Percentiles rank a stretch among this genome's conserved stretches.
Conservation (phyloP, 92 coral and sea anemone genomes). For the Epizoanthus scotinus region DNA sequence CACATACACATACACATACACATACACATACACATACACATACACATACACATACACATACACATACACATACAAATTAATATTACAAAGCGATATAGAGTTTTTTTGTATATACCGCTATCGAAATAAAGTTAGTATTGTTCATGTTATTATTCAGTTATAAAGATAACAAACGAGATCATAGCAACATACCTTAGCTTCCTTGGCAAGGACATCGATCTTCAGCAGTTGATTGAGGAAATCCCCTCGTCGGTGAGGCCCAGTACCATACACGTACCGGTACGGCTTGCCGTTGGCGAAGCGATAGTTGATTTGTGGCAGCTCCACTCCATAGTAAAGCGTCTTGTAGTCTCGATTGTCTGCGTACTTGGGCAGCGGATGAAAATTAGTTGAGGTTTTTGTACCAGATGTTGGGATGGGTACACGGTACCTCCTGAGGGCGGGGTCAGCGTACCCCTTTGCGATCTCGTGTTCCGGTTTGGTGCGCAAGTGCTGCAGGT, state of each 20-base stretch:
- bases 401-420: conserved; percentile 60
- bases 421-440: conserved; percentile 84
- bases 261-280: conserved; percentile 80
- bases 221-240: conserved; percentile 89
- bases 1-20: too few relatives aligned
- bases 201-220: conserved; percentile 85
- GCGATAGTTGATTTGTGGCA: conserved; percentile 90
- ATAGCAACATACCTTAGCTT: conserved; percentile 56
- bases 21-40: too few relatives aligned
- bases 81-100: too few relatives aligned
- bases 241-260: conserved; percentile 83
- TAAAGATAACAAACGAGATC: too few relatives aligned
- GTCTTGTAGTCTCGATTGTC: conserved; percentile 82
- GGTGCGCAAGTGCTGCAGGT: conserved; percentile 89
- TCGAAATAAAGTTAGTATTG: too few relatives aligned
- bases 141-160: too few relatives aligned
- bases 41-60: too few relatives aligned
- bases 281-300: conserved; percentile 77
- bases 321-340: conserved; percentile 78
- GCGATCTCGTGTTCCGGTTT: conserved; percentile 88
- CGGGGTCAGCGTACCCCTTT: conserved; percentile 86
- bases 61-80: too few relatives aligned
- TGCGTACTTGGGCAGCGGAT: conserved; percentile 59
- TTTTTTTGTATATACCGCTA: too few relatives aligned
- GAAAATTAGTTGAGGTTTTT: conserved; percentile 50